phyloP scores from a whole-genome alignment of 2,113 vertebrate genomes.

The Colinus virginianus region DNA sequence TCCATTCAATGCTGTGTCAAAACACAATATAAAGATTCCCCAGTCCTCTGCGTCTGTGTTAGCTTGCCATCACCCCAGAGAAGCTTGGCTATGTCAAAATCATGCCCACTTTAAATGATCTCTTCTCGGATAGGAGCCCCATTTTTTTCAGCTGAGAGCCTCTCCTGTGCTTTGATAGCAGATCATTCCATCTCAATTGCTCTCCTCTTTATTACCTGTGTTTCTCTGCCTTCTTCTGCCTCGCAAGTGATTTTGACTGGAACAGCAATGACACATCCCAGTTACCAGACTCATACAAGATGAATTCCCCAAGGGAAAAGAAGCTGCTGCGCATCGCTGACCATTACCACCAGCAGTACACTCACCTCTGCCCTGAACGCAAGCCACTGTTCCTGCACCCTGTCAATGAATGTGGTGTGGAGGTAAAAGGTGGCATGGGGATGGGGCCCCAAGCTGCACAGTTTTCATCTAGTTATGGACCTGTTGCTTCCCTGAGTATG shows the following conservation, averaged over 20 bases:
- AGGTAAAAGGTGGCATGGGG: constrained; percentile 68
- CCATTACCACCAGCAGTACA: constrained; percentile 85
- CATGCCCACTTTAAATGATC: not conserved
- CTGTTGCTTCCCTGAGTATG: not conserved
- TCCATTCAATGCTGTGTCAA: not conserved
- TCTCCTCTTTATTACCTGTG: not conserved
- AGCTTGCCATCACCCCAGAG: not conserved
- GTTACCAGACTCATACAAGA: constrained; percentile 81
- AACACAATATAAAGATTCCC: not conserved
- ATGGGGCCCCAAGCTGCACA: not conserved
- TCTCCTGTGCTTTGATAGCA: not conserved
- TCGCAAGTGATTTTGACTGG: constrained; percentile 50
- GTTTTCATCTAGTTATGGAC: not conserved
- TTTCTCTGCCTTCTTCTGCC: not conserved
- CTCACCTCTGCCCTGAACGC: constrained; percentile 84
- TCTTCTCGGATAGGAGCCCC: not conserved
- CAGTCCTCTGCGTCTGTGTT: not conserved
- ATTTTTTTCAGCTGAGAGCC: not conserved
- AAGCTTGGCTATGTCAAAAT: not conserved
- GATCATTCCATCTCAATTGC: not conserved
- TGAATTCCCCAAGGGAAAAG: constrained; percentile 80
- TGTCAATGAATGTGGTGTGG: constrained; percentile 85
- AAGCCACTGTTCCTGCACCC: constrained; percentile 86
- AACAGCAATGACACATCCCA: constrained; percentile 54
- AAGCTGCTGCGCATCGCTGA: constrained; percentile 79